phyloP scores from a whole-genome alignment of 2,888 invertebrate genomes.

The Sminthurides aquaticus region DNA sequence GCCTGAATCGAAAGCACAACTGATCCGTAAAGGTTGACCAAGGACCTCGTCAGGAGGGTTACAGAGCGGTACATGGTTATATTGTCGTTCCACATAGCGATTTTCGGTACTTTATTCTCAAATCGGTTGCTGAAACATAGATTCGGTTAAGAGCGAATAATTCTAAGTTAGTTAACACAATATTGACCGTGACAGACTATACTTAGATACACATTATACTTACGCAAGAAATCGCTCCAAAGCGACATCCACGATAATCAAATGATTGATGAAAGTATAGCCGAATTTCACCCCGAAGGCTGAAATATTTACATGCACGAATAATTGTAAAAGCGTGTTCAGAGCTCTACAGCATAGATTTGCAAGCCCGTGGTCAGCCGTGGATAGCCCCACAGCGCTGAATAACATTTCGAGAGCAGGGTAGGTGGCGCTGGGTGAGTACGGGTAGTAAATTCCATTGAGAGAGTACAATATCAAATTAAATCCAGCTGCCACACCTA shows the following conservation, averaged over 20 bases:
- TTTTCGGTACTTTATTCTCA: no score
- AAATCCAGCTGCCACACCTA: neutral
- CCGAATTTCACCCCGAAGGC: neutral
- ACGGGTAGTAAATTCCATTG: neutral
- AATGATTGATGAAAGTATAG: neutral
- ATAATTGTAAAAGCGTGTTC: neutral
- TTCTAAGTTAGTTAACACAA: no score
- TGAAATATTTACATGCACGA: neutral
- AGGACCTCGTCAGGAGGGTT: neutral
- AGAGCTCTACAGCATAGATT: neutral
- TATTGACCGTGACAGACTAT: no score
- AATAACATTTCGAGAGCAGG: neutral
- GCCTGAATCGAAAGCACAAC: neutral
- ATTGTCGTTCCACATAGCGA: no score
- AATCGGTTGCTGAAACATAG: no score
- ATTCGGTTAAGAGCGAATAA: no score
- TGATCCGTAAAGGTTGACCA: neutral
- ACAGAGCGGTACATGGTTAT: no score
- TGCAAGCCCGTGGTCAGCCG: neutral
- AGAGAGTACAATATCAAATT: neutral
- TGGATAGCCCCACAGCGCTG: neutral
- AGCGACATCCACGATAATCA: neutral
- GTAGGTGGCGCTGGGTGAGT: conserved; percentile 3
- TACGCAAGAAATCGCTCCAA: no score
- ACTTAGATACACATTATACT: no score